These are phyloP conservation scores for Drosophila rufa DNA, from an alignment of 1,140 invertebrate genomes.

Conservation along the genomic window DNA sequence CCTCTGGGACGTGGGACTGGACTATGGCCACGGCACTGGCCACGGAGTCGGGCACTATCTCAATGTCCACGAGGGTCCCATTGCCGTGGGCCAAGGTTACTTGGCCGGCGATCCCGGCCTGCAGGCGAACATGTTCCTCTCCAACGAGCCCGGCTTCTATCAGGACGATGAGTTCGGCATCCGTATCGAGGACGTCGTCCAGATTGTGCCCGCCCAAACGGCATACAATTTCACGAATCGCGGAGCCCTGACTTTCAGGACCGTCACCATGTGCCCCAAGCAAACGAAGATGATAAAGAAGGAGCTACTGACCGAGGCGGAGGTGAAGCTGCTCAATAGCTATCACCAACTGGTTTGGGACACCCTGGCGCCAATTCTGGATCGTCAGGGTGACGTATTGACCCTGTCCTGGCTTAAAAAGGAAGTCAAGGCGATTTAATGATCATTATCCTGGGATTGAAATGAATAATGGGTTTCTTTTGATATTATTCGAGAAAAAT, in stretches of 20 bases:
- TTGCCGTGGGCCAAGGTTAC: constrained; percentile 89
- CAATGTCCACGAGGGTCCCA: constrained; percentile 98
- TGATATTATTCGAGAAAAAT: too few relatives aligned
- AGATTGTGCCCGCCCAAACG: constrained; percentile 87
- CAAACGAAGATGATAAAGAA: constrained; percentile 94
- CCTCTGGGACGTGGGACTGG: constrained; percentile 97
- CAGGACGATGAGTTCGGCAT: constrained; percentile 95
- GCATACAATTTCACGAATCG: constrained; percentile 90
- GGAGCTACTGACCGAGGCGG: constrained; percentile 91
- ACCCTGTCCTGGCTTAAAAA: constrained; percentile 89
- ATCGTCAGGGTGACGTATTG: constrained; percentile 87
- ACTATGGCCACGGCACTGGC: constrained; percentile 98
- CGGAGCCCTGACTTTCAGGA: constrained; percentile 95
- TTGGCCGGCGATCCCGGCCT: constrained; percentile 92
- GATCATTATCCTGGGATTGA: too few relatives aligned
- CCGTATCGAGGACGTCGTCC: constrained; percentile 96
- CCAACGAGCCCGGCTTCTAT: constrained; percentile 95
- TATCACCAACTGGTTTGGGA: constrained; percentile 91
- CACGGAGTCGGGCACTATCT: constrained; percentile 98
- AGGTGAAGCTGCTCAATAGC: constrained; percentile 92
- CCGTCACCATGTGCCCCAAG: constrained; percentile 97
- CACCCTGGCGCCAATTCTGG: constrained; percentile 90
- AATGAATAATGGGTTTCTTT: too few relatives aligned
- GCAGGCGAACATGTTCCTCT: constrained; percentile 95
- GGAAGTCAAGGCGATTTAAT: too few relatives aligned